Conservation (phyloP, 2,888 invertebrate species). For the Xestia xanthographa region DNA sequence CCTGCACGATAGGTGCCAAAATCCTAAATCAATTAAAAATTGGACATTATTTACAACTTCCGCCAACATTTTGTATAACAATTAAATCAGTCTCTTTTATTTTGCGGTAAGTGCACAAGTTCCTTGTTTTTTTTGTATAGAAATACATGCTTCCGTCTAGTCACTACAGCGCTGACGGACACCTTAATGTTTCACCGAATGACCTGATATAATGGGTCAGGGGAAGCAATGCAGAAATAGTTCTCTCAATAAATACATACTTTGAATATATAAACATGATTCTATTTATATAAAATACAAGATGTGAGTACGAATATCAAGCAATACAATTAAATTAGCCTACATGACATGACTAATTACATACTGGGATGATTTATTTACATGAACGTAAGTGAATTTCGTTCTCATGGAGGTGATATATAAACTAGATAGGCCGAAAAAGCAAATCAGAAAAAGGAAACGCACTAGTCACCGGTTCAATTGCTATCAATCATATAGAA, state of each 20-base stretch:
- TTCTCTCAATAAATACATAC: background rate
- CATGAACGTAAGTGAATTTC: conserved; percentile 33
- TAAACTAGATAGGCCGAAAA: conserved; percentile 38
- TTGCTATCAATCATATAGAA: conserved; percentile 60
- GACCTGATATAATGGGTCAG: background rate
- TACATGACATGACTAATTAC: conserved; percentile 4
- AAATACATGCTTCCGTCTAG: conserved; percentile 11
- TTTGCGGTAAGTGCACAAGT: conserved; percentile 9
- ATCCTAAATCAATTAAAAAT: background rate
- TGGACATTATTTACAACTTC: background rate
- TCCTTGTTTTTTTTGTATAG: conserved; percentile 15
- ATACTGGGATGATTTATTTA: conserved; percentile 36
- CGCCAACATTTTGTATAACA: background rate
- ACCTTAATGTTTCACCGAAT: conserved; percentile 3
- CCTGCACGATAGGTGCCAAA: conserved; percentile 21
- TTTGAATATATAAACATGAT: background rate
- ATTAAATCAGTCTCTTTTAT: conserved; percentile 6
- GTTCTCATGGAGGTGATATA: conserved; percentile 38
- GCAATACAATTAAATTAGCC: conserved; percentile 27
- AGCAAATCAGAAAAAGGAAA: conserved; percentile 59
- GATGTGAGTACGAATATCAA: conserved; percentile 1
- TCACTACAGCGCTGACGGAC: conserved; percentile 22
- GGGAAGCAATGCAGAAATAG: background rate
- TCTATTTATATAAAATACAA: background rate
- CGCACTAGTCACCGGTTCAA: conserved; percentile 47